phyloP scores from a whole-genome alignment of 1,140 invertebrate genomes.

The Temnothorax longispinosus region DNA sequence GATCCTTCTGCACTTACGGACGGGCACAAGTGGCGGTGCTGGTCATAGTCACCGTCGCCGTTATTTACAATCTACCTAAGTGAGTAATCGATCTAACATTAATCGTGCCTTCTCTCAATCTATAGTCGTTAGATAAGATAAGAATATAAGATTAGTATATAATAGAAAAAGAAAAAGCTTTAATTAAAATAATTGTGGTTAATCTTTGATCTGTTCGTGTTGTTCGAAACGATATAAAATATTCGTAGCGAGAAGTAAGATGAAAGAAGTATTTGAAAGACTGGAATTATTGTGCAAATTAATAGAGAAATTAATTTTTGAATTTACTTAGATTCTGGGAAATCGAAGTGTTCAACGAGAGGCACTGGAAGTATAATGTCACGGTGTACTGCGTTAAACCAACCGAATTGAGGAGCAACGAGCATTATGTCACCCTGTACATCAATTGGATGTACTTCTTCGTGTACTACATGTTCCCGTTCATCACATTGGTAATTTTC shows the following conservation, averaged over 20 bases:
- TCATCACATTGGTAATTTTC: slow-evolving; percentile 93
- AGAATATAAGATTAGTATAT: neutral
- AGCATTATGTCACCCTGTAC: slow-evolving; percentile 93
- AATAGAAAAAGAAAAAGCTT: neutral
- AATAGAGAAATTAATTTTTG: neutral
- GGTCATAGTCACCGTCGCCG: slow-evolving; percentile 92
- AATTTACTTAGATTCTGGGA: slow-evolving; percentile 88
- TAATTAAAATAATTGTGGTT: slow-evolving; percentile 6
- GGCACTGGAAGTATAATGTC: slow-evolving; percentile 86
- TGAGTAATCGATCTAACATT: slow-evolving; percentile 70
- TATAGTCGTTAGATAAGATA: neutral
- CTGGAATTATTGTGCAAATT: neutral
- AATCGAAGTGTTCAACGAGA: slow-evolving; percentile 84
- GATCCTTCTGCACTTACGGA: slow-evolving; percentile 96
- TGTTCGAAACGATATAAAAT: neutral
- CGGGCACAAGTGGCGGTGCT: slow-evolving; percentile 94
- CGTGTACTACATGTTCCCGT: slow-evolving; percentile 96
- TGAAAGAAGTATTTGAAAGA: neutral
- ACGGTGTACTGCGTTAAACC: slow-evolving; percentile 91
- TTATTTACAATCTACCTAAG: slow-evolving; percentile 94
- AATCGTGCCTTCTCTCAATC: neutral
- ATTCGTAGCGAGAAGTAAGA: neutral
- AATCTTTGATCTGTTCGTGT: neutral
- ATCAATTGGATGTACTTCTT: slow-evolving; percentile 97
- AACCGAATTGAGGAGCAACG: slow-evolving; percentile 90